Evolutionary conservation across 2,797 vertebrate genomes (phyloP).

Genomic region (Pyrocephalus nanus): DNA sequence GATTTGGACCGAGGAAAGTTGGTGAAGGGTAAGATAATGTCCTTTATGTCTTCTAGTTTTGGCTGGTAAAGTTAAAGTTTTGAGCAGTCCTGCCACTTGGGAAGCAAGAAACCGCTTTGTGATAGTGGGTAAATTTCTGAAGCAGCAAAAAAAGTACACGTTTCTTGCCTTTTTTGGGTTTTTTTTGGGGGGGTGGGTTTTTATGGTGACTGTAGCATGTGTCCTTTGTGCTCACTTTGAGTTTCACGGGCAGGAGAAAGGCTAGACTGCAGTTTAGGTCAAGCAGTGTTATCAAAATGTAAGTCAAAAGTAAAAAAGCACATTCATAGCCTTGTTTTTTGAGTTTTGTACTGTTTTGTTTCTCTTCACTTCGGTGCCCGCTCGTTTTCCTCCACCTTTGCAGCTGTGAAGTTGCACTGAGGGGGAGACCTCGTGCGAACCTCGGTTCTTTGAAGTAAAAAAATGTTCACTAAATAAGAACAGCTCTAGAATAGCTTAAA

Average conservation of each 20-base stretch:
- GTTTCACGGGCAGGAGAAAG: neutral
- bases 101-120: neutral
- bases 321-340: neutral
- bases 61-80: neutral
- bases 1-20: neutral
- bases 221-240: neutral
- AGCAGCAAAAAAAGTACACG: neutral
- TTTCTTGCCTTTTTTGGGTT: neutral
- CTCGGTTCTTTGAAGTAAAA: conserved; percentile 8
- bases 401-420: neutral
- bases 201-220: rapidly evolving
- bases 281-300: neutral
- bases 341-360: neutral
- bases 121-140: neutral
- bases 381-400: neutral
- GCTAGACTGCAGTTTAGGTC: neutral
- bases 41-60: neutral
- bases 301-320: neutral
- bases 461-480: conserved; percentile 1
- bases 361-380: neutral
- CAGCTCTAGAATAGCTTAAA: neutral
- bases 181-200: no score
- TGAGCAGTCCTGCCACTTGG: neutral
- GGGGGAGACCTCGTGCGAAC: neutral
- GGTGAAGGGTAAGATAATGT: neutral